These are phyloP conservation scores for Aegypius monachus DNA, from an alignment of 2,113 vertebrate species.

Conservation along the genomic window DNA sequence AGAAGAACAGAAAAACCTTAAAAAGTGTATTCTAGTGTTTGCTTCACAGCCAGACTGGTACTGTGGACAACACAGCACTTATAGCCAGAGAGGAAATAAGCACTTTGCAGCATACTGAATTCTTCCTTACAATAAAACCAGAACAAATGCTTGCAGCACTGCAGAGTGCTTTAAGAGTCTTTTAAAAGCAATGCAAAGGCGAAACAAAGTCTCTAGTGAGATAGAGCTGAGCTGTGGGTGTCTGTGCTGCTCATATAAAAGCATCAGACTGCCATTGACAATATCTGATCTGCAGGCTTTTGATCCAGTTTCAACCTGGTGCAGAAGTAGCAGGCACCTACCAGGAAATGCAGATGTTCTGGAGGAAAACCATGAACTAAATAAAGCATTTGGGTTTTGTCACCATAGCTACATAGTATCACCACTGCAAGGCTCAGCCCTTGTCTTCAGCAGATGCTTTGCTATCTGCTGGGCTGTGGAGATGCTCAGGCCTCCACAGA, in stretches of 20 bases:
- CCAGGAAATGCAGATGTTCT: constrained; percentile 14
- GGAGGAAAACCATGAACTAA: not conserved
- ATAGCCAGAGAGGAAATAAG: constrained; percentile 11
- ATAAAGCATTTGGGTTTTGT: not conserved
- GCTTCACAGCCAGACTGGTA: not conserved
- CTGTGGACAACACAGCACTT: not conserved
- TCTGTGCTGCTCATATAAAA: not conserved
- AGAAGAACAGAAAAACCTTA: not conserved
- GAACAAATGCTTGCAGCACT: not conserved
- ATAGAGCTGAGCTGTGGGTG: not conserved
- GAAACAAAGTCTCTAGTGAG: not conserved
- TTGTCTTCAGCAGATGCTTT: not conserved
- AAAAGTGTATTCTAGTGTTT: not conserved
- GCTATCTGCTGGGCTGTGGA: not conserved
- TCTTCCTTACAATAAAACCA: not conserved
- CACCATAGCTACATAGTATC: not conserved
- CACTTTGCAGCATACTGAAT: not conserved
- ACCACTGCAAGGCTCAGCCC: not conserved
- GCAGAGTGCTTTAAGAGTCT: not conserved
- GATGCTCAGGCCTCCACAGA: not conserved
- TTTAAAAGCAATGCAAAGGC: not conserved
- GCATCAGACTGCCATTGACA: not conserved
- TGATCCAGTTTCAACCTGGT: not conserved
- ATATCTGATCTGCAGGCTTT: not conserved
- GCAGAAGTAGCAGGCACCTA: not conserved